Conservation (phyloP, 2,113 vertebrate species). For the Carassius gibelio region DNA sequence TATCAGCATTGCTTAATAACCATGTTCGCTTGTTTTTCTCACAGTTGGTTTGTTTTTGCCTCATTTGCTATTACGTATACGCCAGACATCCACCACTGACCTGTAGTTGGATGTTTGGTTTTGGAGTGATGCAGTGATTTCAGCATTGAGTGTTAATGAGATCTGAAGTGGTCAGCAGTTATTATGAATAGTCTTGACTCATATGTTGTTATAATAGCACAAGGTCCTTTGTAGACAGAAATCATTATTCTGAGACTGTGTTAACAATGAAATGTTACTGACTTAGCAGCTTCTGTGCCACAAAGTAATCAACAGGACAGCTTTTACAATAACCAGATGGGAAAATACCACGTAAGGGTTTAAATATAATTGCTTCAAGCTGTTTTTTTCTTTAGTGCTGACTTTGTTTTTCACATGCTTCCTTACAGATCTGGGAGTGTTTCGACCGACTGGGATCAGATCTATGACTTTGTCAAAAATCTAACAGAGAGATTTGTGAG, state of each 20-base stretch:
- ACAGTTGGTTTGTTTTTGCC: no score
- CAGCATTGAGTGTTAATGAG: neutral
- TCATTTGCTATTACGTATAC: no score
- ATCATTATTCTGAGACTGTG: neutral
- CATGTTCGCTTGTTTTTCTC: neutral
- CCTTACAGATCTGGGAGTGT: constrained; percentile 88
- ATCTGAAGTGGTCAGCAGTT: neutral
- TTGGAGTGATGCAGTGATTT: neutral
- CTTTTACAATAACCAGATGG: neutral
- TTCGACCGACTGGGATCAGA: constrained; percentile 82
- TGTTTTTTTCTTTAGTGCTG: constrained; percentile 11
- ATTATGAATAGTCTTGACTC: neutral
- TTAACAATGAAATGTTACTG: constrained; percentile 1
- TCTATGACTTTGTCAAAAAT: constrained; percentile 88
- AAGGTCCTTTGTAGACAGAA: neutral
- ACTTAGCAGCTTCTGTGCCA: constrained; percentile 32
- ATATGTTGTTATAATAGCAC: neutral
- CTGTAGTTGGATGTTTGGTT: neutral
- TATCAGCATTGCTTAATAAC: neutral
- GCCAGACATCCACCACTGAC: neutral
- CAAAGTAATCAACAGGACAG: constrained; percentile 7
- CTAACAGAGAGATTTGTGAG: constrained; percentile 92
- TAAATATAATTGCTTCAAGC: constrained; percentile 18
- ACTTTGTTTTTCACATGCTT: neutral
- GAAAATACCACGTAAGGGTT: neutral